These are phyloP conservation scores for Syngnathus scovelli DNA, from an alignment of 2,113 vertebrate species.

Conservation along the genomic window DNA sequence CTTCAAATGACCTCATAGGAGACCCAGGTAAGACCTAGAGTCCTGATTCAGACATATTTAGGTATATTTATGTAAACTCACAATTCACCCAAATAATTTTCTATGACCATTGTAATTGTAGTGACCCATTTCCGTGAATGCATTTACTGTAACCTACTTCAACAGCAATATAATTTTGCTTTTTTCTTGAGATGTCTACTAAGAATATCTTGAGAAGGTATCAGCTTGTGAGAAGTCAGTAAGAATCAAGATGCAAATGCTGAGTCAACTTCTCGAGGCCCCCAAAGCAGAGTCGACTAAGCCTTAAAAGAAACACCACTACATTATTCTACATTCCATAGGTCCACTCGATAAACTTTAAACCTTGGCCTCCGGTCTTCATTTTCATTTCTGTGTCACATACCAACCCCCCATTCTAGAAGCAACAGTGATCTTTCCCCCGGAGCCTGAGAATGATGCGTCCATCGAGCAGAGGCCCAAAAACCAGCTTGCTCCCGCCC, in stretches of 20 bases:
- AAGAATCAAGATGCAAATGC: background rate
- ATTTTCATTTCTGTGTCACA: constrained; percentile 67
- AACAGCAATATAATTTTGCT: background rate
- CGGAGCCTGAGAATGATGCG: constrained; percentile 19
- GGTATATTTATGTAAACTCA: background rate
- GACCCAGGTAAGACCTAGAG: constrained; percentile 53
- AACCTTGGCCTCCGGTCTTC: constrained; percentile 45
- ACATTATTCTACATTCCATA: constrained; percentile 55
- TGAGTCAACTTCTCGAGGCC: constrained; percentile 1
- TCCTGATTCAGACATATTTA: background rate
- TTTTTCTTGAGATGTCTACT: constrained; percentile 7
- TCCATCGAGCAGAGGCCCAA: constrained; percentile 27
- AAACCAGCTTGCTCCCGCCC: constrained; percentile 19
- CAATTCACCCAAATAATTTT: no score
- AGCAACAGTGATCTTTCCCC: constrained; percentile 38
- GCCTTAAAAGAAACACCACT: constrained; percentile 11
- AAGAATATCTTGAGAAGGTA: constrained; percentile 13
- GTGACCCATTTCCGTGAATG: background rate
- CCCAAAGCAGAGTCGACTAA: background rate
- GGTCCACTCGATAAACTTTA: constrained; percentile 34
- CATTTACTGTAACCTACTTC: background rate
- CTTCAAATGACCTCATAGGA: constrained; percentile 20
- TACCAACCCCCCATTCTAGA: constrained; percentile 56
- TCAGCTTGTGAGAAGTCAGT: constrained; percentile 4
- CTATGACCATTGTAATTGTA: background rate